Evolutionary conservation across 1,140 invertebrate species (phyloP).

Genomic region (Aphis craccivora): DNA sequence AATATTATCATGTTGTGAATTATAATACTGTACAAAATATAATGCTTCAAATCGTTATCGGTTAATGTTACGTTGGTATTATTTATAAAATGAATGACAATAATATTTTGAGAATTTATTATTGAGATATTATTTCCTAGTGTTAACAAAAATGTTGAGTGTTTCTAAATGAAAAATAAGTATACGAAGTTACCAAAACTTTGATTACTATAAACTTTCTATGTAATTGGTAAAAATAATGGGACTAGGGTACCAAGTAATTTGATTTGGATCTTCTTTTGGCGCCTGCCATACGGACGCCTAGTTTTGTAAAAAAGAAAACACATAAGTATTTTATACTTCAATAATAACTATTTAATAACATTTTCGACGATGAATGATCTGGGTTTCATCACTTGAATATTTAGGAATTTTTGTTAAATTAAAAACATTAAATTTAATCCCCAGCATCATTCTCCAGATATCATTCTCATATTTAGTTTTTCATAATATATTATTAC

Average conservation of each 20-base stretch:
- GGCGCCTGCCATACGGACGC: conserved; percentile 12
- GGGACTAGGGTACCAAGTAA: conserved; percentile 19
- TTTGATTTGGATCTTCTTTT: conserved; percentile 27
- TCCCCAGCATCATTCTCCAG: too few species aligned
- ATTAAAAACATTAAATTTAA: neutral
- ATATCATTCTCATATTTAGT: too few species aligned
- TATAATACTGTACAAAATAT: neutral
- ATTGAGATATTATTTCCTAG: too few species aligned
- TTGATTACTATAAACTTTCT: conserved; percentile 35
- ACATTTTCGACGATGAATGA: neutral
- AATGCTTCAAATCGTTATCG: neutral
- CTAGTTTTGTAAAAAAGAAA: neutral
- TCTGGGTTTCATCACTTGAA: neutral
- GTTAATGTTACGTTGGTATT: neutral
- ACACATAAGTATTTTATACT: neutral
- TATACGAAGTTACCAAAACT: neutral
- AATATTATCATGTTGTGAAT: neutral
- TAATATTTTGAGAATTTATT: neutral
- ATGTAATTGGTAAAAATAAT: conserved; percentile 19
- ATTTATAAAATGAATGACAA: neutral
- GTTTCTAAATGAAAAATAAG: conserved; percentile 10
- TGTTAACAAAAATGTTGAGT: neutral
- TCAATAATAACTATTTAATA: neutral
- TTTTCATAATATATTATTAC: too few species aligned
- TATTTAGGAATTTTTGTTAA: neutral